Evolutionary conservation across 2,888 invertebrate genomes (phyloP).

Genomic region (Minunthozetes semirufus): DNA sequence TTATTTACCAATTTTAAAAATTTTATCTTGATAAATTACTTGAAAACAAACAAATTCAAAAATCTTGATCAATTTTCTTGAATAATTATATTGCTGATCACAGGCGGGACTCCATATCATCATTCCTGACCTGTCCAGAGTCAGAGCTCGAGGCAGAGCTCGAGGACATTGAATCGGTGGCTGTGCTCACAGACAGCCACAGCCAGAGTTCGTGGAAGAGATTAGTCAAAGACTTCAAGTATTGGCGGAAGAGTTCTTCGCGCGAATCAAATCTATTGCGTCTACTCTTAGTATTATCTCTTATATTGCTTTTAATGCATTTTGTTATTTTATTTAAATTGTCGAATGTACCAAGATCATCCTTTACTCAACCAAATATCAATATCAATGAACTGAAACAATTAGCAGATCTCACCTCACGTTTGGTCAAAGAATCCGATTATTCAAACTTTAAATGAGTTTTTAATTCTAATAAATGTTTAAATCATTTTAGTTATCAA

Average conservation of each 20-base stretch:
- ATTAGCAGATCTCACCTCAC: constrained; percentile 3
- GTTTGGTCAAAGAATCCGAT: background rate
- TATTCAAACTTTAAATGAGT: background rate
- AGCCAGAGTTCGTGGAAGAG: background rate
- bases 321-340: background rate
- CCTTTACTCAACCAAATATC: background rate
- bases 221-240: background rate
- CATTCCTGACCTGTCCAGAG: constrained; percentile 11
- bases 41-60: too few relatives aligned
- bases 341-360: background rate
- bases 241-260: background rate
- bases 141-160: background rate
- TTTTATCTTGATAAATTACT: too few relatives aligned
- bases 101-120: background rate
- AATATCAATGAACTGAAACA: constrained; percentile 25
- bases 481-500: too few relatives aligned
- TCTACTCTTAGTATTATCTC: constrained; percentile 16
- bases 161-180: background rate
- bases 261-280: background rate
- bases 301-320: background rate
- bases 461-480: too few relatives aligned
- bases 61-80: background rate
- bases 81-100: background rate
- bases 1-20: too few relatives aligned
- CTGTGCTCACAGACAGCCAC: background rate